Evolutionary conservation across 2,113 vertebrate genomes (phyloP).

Genomic region (Cephalopterus ornatus): DNA sequence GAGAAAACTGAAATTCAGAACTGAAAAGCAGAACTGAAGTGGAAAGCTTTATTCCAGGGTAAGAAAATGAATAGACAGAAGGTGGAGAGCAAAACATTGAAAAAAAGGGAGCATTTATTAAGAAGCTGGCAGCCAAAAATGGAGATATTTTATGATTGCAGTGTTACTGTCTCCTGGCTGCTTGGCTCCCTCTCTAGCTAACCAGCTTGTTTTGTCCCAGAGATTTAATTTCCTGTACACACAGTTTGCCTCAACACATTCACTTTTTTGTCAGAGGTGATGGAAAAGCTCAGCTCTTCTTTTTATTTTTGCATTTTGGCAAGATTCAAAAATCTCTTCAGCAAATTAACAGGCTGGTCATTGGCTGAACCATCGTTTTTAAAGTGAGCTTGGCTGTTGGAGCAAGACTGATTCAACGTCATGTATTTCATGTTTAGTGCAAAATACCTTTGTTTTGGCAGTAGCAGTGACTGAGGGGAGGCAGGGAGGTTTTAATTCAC

Average conservation of each 20-base stretch:
- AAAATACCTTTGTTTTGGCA: neutral
- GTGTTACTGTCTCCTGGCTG: neutral
- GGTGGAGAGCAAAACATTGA: neutral
- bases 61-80: neutral
- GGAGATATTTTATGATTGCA: neutral
- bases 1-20: neutral
- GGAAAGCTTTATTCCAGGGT: neutral
- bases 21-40: neutral
- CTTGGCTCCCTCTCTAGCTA: neutral
- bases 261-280: neutral
- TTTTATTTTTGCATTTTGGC: neutral
- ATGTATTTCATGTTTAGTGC: neutral
- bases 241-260: neutral
- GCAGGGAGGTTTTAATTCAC: neutral
- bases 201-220: constrained; percentile 18
- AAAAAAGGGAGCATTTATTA: constrained; percentile 11
- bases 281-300: neutral
- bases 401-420: neutral
- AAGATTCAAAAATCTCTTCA: neutral
- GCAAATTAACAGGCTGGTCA: constrained; percentile 4
- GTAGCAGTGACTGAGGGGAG: neutral
- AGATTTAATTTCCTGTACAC: neutral
- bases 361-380: neutral
- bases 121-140: neutral
- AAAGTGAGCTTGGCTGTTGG: neutral